Evolutionary conservation across 2,888 invertebrate genomes (phyloP), one percentile per base, ranked within the genome.

Genomic region (Drosophila diplacantha): DNA sequence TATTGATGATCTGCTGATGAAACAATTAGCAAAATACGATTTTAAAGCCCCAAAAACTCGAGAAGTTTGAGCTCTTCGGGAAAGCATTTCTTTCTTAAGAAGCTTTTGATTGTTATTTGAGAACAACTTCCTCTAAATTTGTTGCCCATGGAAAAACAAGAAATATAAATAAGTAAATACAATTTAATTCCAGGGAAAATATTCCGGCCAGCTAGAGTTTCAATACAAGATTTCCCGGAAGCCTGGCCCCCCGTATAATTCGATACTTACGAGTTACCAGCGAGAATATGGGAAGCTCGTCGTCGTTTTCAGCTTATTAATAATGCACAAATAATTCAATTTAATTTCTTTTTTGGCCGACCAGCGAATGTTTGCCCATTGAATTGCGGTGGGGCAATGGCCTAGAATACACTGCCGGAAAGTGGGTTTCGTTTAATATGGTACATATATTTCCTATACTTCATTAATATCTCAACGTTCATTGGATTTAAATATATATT

Each of bases 261-360:
- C 26, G 54, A 18, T 47, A 26, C 54, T 47, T 47, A 12, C 12
- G 9, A 14, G 20, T 38, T 38, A 14, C 20, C 20, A 34, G 31
- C 6, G 6, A 53, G 12, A 26, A 32, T n/a, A 20, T 16, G 16
- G 16, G 12, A 41, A 18, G 37, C 29, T 18, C 7, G 14, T 29
- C 0, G 26, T 31, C 4, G 20, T 29, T 18, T 26, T 60, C 26
- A 14, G 22, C 61, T 57, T 34, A 44, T 44, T 39, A 39, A 32
- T 60, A 60, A 52, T 60, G 60, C 44, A 62, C 44, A 34, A 60
- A 46, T 39, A 52, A 60, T 52, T 60, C 37, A 60, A 60, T 51
- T 46, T 16, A 32, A 50, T 58, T 24, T 60, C 5, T 37, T 2
- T 37, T 7, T 20, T 8, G 24, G 11, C n/a, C 9, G 11, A 34